Conservation (phyloP, 2,113 vertebrate genomes). For the Verasper variegatus region DNA sequence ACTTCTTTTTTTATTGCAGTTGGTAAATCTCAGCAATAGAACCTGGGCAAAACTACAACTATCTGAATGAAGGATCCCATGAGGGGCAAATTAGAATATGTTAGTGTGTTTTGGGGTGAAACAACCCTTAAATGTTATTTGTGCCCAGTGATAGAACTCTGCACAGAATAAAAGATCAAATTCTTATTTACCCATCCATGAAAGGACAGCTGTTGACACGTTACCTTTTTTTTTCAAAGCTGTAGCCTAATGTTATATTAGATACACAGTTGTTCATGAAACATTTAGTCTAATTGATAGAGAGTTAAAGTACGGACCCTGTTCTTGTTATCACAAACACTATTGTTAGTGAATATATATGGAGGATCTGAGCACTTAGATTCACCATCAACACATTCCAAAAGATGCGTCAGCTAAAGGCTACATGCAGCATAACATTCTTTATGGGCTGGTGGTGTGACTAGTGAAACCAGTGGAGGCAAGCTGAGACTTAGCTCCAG, state of each 20-base stretch:
- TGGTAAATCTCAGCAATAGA: too few relatives aligned
- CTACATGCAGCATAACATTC: conserved; percentile 32
- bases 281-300: background rate
- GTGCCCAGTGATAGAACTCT: too few relatives aligned
- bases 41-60: too few relatives aligned
- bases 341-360: background rate
- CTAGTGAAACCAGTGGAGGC: conserved; percentile 45
- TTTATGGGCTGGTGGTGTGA: conserved; percentile 33
- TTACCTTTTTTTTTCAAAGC: background rate
- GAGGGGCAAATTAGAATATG: too few relatives aligned
- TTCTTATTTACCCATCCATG: too few relatives aligned
- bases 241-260: background rate
- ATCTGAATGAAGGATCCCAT: too few relatives aligned
- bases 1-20: too few relatives aligned
- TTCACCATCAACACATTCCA: conserved; percentile 32
- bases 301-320: background rate
- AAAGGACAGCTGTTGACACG: background rate
- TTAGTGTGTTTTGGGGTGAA: too few relatives aligned
- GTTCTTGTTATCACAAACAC: background rate
- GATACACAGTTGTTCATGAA: background rate
- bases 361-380: conserved; percentile 16
- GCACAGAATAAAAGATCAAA: too few relatives aligned
- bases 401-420: conserved; percentile 40
- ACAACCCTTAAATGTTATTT: too few relatives aligned
- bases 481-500: conserved; percentile 57